These are phyloP conservation scores for Esox niger DNA, from an alignment of 2,113 vertebrate genomes.

Conservation along the genomic window DNA sequence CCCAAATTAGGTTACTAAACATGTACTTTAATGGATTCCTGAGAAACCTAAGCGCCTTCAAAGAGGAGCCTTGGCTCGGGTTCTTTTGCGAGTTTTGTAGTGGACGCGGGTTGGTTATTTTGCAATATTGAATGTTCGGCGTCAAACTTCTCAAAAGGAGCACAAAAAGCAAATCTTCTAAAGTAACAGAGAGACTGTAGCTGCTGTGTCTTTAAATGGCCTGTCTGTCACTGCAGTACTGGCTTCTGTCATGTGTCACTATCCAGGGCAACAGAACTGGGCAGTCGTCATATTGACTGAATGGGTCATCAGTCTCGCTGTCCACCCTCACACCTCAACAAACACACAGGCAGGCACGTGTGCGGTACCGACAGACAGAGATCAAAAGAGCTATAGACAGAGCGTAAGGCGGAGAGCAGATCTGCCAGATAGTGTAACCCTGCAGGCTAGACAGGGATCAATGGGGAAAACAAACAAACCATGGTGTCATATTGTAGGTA, in stretches of 20 bases:
- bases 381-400: neutral
- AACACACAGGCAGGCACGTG: neutral
- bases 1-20: no score
- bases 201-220: no score
- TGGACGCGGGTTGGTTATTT: no score
- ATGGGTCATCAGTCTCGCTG: neutral
- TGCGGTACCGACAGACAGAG: neutral
- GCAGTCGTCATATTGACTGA: conserved; percentile 2
- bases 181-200: no score
- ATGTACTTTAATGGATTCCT: no score
- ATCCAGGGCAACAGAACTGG: neutral
- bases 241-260: conserved; percentile 9
- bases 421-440: neutral
- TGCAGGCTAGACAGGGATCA: conserved; percentile 20
- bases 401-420: neutral
- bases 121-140: no score
- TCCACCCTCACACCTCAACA: conserved; percentile 16
- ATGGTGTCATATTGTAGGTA: no score
- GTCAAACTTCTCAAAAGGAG: no score
- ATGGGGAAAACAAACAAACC: neutral
- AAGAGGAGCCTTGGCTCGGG: no score
- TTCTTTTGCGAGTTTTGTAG: no score
- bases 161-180: no score
- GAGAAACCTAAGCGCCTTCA: no score
- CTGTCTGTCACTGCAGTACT: conserved; percentile 27